phyloP scores from a whole-genome alignment of 2,888 invertebrate species.

The Ctenicera cuprea region DNA sequence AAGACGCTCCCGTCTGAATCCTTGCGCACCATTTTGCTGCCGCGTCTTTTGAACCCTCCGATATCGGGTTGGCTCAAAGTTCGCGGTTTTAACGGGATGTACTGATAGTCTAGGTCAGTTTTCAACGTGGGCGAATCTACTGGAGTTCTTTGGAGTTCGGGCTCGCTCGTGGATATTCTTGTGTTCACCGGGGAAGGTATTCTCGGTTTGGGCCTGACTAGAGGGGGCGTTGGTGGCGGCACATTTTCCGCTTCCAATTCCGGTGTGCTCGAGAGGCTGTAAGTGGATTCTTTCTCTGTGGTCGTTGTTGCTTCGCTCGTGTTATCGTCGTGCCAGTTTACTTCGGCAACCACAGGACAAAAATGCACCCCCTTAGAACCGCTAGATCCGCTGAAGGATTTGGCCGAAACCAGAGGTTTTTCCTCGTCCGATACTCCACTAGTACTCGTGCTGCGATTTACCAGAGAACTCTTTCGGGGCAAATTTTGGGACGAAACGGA shows the following conservation, averaged over 20 bases:
- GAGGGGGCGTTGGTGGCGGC: conserved; percentile 44
- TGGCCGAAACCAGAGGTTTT: conserved; percentile 64
- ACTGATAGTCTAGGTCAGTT: conserved; percentile 50
- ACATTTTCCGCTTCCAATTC: conserved; percentile 58
- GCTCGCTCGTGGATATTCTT: conserved; percentile 65
- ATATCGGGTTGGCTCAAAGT: conserved; percentile 57
- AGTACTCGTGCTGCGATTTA: conserved; percentile 68
- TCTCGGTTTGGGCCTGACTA: conserved; percentile 54
- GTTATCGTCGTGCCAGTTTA: conserved; percentile 81
- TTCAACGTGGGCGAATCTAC: conserved; percentile 29
- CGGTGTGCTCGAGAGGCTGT: conserved; percentile 67
- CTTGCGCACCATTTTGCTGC: conserved; percentile 66
- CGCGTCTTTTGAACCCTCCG: conserved; percentile 56
- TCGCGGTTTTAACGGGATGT: conserved; percentile 55
- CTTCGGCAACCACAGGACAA: conserved; percentile 86
- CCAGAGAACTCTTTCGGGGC: conserved; percentile 74
- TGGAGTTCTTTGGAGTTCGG: conserved; percentile 61
- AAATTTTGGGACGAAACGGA: conserved; percentile 77
- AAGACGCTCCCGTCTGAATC: conserved; percentile 66
- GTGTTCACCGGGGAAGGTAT: conserved; percentile 49
- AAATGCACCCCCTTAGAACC: conserved; percentile 81
- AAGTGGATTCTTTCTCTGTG: conserved; percentile 67
- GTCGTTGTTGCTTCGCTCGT: conserved; percentile 49
- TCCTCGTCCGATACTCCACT: conserved; percentile 67
- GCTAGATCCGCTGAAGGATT: conserved; percentile 63